Percentiles rank a stretch among this genome's conserved stretches.
Evolutionary conservation across 2,113 vertebrate genomes (phyloP).

Genomic region (Chamaetylas fuelleborni): DNA sequence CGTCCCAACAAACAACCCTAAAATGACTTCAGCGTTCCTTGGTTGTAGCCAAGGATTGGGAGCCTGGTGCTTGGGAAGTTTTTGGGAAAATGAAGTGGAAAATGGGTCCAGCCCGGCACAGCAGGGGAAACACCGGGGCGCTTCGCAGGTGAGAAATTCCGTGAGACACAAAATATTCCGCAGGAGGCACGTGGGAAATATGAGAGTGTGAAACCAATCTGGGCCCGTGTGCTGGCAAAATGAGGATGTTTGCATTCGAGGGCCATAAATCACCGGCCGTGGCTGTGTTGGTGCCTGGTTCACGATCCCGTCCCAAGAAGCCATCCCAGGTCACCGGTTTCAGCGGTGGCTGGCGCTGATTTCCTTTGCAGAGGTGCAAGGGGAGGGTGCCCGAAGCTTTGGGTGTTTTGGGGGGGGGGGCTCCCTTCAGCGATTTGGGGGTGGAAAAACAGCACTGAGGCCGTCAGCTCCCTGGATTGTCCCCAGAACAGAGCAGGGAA

Average conservation of each 20-base stretch:
- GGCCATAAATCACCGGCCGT: background rate
- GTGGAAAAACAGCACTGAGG: background rate
- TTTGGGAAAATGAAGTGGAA: background rate
- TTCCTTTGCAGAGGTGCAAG: background rate
- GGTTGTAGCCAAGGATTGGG: background rate
- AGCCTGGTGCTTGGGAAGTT: background rate
- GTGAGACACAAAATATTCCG: fast-evolving
- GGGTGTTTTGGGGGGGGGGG: too few species aligned
- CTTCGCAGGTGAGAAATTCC: background rate
- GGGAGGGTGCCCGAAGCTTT: background rate
- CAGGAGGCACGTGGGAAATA: background rate
- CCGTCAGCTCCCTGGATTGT: fast-evolving
- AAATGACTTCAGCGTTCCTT: fast-evolving
- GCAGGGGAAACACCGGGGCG: background rate
- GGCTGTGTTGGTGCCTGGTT: background rate
- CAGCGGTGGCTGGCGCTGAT: fast-evolving
- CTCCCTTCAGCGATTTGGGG: background rate
- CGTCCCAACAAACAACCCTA: background rate
- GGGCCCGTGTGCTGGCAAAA: background rate
- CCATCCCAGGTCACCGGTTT: background rate
- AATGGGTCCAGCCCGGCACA: fast-evolving
- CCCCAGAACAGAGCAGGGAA: background rate
- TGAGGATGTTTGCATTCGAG: background rate
- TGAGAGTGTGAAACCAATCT: fast-evolving
- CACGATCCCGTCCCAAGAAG: background rate